phyloP scores from a whole-genome alignment of 2,888 invertebrate genomes.

The Temnothorax ravouxi region DNA sequence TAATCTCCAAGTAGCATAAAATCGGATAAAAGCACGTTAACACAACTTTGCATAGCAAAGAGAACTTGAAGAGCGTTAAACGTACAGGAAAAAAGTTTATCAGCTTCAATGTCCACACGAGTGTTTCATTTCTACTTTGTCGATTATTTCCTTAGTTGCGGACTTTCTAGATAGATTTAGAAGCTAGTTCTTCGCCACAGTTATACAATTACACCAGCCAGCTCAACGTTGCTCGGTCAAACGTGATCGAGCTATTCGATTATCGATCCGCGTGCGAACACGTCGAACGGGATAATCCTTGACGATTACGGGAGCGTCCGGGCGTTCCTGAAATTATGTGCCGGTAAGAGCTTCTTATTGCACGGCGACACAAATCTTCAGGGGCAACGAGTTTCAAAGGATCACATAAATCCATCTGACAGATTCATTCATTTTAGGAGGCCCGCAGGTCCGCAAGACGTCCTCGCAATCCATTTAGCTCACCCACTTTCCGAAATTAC shows the following conservation, averaged over 20 bases:
- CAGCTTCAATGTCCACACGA: not conserved
- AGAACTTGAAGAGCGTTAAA: slow-evolving; percentile 11
- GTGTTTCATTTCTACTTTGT: not conserved
- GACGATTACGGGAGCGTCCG: not conserved
- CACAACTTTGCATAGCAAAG: slow-evolving; percentile 6
- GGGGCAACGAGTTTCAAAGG: slow-evolving; percentile 61
- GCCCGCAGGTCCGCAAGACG: slow-evolving; percentile 68
- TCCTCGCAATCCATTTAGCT: slow-evolving; percentile 72
- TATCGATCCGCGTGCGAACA: slow-evolving; percentile 12
- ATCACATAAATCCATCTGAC: slow-evolving; percentile 71
- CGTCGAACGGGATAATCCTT: slow-evolving; percentile 9
- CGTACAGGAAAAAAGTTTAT: not conserved
- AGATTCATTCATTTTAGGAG: slow-evolving; percentile 73
- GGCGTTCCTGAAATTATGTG: slow-evolving; percentile 31
- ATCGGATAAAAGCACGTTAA: slow-evolving; percentile 21
- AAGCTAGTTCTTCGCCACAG: not conserved
- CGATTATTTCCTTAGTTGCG: not conserved
- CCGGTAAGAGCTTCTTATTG: slow-evolving; percentile 36
- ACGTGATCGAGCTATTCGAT: slow-evolving; percentile 6
- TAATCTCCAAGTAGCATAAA: slow-evolving; percentile 29
- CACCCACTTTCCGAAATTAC: slow-evolving; percentile 71
- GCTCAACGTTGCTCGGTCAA: not conserved
- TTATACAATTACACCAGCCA: slow-evolving; percentile 1
- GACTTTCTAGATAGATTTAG: not conserved
- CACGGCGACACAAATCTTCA: slow-evolving; percentile 42